Evolutionary conservation across 2,888 invertebrate genomes (phyloP).

Genomic region (Tinea trinotella): DNA sequence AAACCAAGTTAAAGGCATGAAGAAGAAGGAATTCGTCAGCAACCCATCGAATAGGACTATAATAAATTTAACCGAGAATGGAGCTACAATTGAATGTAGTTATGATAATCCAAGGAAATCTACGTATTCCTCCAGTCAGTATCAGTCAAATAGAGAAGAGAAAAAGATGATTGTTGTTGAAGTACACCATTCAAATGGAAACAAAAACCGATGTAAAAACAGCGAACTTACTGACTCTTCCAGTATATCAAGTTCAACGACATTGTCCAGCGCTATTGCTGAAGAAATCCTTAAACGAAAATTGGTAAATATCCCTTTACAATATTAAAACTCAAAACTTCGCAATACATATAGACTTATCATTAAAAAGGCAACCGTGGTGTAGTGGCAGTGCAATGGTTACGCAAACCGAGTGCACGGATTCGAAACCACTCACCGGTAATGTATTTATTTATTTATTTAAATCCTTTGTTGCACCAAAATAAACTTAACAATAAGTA

Average conservation of each 20-base stretch:
- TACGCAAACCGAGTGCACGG: too few species aligned
- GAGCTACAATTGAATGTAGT: conserved; percentile 79
- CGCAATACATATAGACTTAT: too few species aligned
- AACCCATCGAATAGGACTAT: conserved; percentile 78
- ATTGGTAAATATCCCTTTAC: conserved; percentile 29
- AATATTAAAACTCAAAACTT: too few species aligned
- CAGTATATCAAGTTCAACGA: conserved; percentile 52
- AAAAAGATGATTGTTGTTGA: conserved; percentile 82
- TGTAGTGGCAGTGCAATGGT: too few species aligned
- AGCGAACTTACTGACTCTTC: conserved; percentile 43
- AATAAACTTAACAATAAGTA: too few species aligned
- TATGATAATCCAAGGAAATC: conserved; percentile 38
- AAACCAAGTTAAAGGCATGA: conserved; percentile 48
- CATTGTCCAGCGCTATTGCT: conserved; percentile 64
- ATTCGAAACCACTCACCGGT: too few species aligned
- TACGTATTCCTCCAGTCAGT: conserved; percentile 40
- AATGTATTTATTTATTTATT: too few species aligned
- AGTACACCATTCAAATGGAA: conserved; percentile 71
- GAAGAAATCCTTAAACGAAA: conserved; percentile 61
- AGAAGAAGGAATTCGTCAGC: conserved; percentile 44
- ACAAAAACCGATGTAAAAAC: not conserved
- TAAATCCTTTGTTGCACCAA: too few species aligned
- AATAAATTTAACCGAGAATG: conserved; percentile 80
- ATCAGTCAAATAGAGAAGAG: conserved; percentile 41
- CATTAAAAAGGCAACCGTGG: too few species aligned